Conservation (phyloP, 2,888 invertebrate genomes). For the Acholoe squamosa region DNA sequence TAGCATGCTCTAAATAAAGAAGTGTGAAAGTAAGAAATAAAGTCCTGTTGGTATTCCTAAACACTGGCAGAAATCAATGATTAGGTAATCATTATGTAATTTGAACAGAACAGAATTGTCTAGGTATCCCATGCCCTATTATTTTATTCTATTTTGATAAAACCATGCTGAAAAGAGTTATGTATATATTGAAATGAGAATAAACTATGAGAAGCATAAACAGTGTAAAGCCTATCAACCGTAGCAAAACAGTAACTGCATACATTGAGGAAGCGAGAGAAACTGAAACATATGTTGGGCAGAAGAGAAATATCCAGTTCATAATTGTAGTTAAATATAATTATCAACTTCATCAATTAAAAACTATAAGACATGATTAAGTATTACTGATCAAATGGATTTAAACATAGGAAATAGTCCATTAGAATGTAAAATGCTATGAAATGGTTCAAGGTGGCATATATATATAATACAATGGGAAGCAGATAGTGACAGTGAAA, state of each 20-base stretch:
- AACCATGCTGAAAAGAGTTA: background rate
- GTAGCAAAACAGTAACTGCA: constrained; percentile 21
- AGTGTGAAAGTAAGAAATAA: background rate
- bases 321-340: too few relatives aligned
- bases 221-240: background rate
- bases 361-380: too few relatives aligned
- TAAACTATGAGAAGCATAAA: background rate
- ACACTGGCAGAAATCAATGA: too few relatives aligned
- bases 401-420: too few relatives aligned
- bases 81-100: background rate
- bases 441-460: background rate
- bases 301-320: background rate
- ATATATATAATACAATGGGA: background rate
- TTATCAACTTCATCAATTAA: too few relatives aligned
- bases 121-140: background rate
- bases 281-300: background rate
- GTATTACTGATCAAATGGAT: too few relatives aligned
- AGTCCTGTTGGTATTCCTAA: too few relatives aligned
- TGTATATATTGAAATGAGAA: background rate
- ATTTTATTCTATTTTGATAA: background rate
- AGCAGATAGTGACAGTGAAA: background rate
- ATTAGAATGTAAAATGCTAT: background rate
- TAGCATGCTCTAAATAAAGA: constrained; percentile 24
- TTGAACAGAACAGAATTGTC: background rate
- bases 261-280: constrained; percentile 28